Percentiles rank a stretch among this genome's conserved stretches.
Conservation (phyloP, 2,888 invertebrate species). For the Theristus sp. region DNA sequence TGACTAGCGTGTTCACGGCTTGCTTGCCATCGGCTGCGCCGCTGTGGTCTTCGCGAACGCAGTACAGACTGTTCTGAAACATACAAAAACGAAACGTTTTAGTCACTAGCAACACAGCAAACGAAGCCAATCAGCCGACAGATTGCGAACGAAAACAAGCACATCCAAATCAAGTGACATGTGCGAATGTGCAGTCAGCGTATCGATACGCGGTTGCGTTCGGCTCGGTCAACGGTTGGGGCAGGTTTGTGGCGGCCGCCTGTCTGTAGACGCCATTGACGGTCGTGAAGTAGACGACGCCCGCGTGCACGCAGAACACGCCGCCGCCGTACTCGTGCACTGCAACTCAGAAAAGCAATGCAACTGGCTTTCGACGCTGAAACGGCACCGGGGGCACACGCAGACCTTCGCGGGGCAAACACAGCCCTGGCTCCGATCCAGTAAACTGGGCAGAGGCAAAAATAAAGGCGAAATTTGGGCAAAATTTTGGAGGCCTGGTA, state of each 20-base stretch:
- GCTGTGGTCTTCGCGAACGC: constrained; percentile 10
- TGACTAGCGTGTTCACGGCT: constrained; percentile 9
- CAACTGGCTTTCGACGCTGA: not conserved
- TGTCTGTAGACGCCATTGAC: constrained; percentile 4
- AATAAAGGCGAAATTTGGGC: too few relatives aligned
- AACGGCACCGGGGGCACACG: too few relatives aligned
- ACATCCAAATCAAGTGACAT: constrained; percentile 12
- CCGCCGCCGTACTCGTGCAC: constrained; percentile 37
- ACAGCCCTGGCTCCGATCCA: too few relatives aligned
- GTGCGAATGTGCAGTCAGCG: constrained; percentile 21
- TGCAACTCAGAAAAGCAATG: constrained; percentile 4
- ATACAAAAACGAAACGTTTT: too few relatives aligned
- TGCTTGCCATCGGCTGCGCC: not conserved
- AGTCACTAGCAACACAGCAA: too few relatives aligned
- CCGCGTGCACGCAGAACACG: constrained; percentile 24
- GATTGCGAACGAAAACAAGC: too few relatives aligned
- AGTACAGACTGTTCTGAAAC: constrained; percentile 5
- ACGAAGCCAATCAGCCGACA: too few relatives aligned
- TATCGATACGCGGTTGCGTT: constrained; percentile 11
- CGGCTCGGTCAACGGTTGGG: not conserved
- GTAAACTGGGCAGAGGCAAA: too few relatives aligned
- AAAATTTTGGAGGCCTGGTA: too few relatives aligned
- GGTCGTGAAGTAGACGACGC: constrained; percentile 25
- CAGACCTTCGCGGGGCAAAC: too few relatives aligned
- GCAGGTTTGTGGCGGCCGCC: not conserved